Percentiles rank a stretch among this genome's conserved stretches.
These are phyloP conservation scores for Bombyx mandarina DNA, from an alignment of 1,140 invertebrate species.

Conservation along the genomic window DNA sequence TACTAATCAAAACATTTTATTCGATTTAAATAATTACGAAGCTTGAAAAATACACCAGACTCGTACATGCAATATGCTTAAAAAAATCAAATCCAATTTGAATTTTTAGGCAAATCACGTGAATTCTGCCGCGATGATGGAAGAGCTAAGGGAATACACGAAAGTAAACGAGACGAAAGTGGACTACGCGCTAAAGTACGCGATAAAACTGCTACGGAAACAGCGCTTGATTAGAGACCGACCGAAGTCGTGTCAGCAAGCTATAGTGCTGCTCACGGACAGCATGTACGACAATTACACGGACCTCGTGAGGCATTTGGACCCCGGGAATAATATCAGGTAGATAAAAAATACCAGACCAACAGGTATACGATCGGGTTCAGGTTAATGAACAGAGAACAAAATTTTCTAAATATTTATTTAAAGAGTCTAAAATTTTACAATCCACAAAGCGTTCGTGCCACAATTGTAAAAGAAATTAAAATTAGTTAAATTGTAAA, in stretches of 20 bases:
- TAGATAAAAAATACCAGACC: slow-evolving; percentile 5
- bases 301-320: slow-evolving; percentile 28
- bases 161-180: slow-evolving; percentile 90
- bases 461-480: no score
- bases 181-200: slow-evolving; percentile 81
- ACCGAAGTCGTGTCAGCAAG: slow-evolving; percentile 50
- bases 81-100: not conserved
- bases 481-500: no score
- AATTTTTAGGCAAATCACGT: slow-evolving; percentile 81
- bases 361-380: no score
- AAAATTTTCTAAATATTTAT: no score
- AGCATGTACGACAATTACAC: slow-evolving; percentile 49
- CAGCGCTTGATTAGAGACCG: slow-evolving; percentile 17
- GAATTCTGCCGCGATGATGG: slow-evolving; percentile 84
- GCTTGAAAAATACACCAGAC: no score
- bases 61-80: not conserved
- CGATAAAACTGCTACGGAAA: slow-evolving; percentile 80
- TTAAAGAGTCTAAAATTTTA: no score
- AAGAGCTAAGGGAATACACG: slow-evolving; percentile 75
- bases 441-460: no score
- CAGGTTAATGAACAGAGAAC: no score
- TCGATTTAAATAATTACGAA: no score
- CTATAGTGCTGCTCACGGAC: slow-evolving; percentile 50
- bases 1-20: no score
- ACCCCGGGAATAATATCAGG: slow-evolving; percentile 49